Conservation (phyloP, 1,140 invertebrate species). For the Cyrtorhinus lividipennis region DNA sequence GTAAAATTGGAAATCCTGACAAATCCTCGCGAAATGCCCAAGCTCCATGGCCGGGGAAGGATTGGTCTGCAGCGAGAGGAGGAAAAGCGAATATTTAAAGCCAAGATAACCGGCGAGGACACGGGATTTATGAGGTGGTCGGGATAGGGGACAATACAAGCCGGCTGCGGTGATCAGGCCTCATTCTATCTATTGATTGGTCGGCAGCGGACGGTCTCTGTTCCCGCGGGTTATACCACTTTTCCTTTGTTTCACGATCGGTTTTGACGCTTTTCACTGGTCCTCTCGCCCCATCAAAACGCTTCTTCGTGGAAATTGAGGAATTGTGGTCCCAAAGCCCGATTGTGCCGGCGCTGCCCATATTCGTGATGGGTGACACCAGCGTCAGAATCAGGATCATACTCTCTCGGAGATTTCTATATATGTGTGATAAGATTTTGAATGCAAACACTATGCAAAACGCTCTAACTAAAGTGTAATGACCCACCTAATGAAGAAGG, state of each 20-base stretch:
- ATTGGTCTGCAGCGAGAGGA: background rate
- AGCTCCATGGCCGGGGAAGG: background rate
- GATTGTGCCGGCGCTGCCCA: no score
- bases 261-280: background rate
- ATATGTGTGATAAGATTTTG: no score
- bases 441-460: no score
- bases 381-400: no score
- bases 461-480: no score
- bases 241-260: background rate
- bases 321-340: no score
- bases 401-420: no score
- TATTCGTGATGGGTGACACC: no score
- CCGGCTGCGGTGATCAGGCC: constrained; percentile 7
- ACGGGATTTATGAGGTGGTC: constrained; percentile 2
- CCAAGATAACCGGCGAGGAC: constrained; percentile 4
- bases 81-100: constrained; percentile 3
- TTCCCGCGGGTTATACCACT: background rate
- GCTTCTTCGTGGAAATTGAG: no score
- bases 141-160: constrained; percentile 1
- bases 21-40: background rate
- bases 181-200: constrained; percentile 8
- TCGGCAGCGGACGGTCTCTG: background rate
- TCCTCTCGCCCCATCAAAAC: no score
- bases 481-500: no score
- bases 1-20: constrained; percentile 3